Base-by-base conservation (phyloP, 2,888 invertebrate genomes). In the Malthinus seriepunctatus region DNA sequence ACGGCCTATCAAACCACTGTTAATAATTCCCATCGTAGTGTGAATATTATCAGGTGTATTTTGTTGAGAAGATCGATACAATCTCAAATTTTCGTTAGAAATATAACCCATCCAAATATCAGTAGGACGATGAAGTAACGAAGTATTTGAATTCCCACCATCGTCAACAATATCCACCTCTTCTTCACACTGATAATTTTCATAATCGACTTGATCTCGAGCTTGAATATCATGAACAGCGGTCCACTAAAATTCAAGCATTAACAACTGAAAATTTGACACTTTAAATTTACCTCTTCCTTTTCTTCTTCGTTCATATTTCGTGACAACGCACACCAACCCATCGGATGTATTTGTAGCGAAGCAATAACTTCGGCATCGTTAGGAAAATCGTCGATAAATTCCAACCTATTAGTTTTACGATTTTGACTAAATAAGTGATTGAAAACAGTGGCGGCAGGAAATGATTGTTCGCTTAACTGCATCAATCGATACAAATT, bases 181-280 rank as follows among this genome's bases (percentile, higher is more conserved):
- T 23, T 23, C 23, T 23, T 23, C 23, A 5, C 3, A 23, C 5
- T 23, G 23, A 5, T 23, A 23, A 31, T 81, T 77, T 35, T 76
- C 73, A 31, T 79, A 78, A 11, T 81, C 81, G 9, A 78, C 73
- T 8, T 74, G 71, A 4, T 81, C 81, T 53, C 76, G 78, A 39
- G 89, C 87, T 79, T 95, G 94, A 64, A 97, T 93, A 75, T 96
- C 95, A 79, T 97, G 96, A 51, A 97, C 88, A 74, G 94, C 93
- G 6, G 94, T 94, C 93, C 94, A 96, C 89, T 92, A 31, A 0
- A 60, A 46, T 12, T 14, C 51, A 15, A 23, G 23, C 23, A 5
- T 23, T 23, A 23, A 23, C 2, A 23, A 5, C 5, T 23, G 5
- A 23, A 23, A 23, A 23, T 23, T 23, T 2, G 5, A 23, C 23